These are phyloP conservation scores for Drosophila subpulchrella DNA, from an alignment of 1,140 invertebrate species.

Conservation along the genomic window DNA sequence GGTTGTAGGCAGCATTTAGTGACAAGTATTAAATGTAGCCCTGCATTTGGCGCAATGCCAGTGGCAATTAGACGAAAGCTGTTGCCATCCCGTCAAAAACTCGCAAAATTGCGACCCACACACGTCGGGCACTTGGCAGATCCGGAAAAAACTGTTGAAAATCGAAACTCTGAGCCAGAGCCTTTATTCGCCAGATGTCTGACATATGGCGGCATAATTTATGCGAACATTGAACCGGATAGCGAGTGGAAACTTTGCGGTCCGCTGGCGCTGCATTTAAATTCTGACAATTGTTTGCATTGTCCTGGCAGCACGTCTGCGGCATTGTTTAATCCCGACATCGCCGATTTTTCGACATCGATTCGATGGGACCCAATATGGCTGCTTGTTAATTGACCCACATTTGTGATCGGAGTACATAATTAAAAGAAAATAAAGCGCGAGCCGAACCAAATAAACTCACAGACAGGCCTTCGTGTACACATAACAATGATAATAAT, in stretches of 20 bases:
- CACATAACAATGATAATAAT: constrained; percentile 28
- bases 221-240: constrained; percentile 69
- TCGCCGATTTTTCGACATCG: constrained; percentile 18
- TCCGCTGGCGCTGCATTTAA: constrained; percentile 45
- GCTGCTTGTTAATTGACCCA: constrained; percentile 66
- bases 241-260: constrained; percentile 40
- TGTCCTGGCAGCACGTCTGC: constrained; percentile 39
- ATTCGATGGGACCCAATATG: constrained; percentile 11
- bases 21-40: constrained; percentile 28
- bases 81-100: constrained; percentile 13
- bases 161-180: constrained; percentile 12
- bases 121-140: constrained; percentile 53
- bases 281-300: constrained; percentile 50
- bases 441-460: background rate
- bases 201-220: constrained; percentile 79
- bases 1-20: constrained; percentile 18
- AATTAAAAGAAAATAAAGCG: constrained; percentile 62
- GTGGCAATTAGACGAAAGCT: constrained; percentile 68
- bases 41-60: constrained; percentile 61
- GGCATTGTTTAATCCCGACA: constrained; percentile 47
- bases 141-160: constrained; percentile 18
- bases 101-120: constrained; percentile 61
- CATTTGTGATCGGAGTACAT: constrained; percentile 63
- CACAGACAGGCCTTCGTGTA: background rate
- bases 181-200: constrained; percentile 43